A percentile compares a stretch with the other conserved stretches of the same genome.
phyloP scores from a whole-genome alignment of 2,113 vertebrate genomes.

The Steatornis caripensis region DNA sequence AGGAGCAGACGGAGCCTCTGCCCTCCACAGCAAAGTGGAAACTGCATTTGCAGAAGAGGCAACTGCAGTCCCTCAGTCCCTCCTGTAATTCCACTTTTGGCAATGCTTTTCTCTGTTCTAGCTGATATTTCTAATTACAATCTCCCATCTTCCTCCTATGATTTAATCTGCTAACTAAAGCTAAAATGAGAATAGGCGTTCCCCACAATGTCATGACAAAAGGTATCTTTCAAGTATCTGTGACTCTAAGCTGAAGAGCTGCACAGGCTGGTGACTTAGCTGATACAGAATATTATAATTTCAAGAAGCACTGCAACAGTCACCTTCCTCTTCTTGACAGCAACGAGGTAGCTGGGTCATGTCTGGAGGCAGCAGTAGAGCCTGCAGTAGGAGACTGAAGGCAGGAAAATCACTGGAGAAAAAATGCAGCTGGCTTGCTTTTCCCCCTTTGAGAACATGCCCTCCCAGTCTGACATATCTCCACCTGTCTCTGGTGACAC shows the following conservation, averaged over 20 bases:
- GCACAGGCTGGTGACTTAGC: not conserved
- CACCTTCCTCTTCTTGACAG: not conserved
- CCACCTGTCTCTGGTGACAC: not conserved
- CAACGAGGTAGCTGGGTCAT: not conserved
- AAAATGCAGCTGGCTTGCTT: not conserved
- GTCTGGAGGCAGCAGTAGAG: not conserved
- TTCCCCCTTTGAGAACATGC: not conserved
- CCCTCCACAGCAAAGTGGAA: not conserved
- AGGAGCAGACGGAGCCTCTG: not conserved
- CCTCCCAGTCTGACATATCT: rapidly evolving
- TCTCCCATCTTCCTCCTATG: not conserved
- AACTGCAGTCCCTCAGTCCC: not conserved
- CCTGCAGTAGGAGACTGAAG: not conserved
- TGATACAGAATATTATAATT: not conserved
- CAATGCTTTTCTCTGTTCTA: not conserved
- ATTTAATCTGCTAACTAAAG: not conserved
- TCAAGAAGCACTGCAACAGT: not conserved
- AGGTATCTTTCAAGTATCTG: not conserved
- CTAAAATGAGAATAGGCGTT: not conserved
- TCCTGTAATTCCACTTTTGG: not conserved
- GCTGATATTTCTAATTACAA: not conserved
- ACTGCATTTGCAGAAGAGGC: not conserved
- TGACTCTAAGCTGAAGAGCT: not conserved
- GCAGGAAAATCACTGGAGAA: not conserved
- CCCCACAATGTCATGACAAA: not conserved